Evolutionary conservation across 2,113 vertebrate species (phyloP).

Genomic region (Oreochromis tanganicae): DNA sequence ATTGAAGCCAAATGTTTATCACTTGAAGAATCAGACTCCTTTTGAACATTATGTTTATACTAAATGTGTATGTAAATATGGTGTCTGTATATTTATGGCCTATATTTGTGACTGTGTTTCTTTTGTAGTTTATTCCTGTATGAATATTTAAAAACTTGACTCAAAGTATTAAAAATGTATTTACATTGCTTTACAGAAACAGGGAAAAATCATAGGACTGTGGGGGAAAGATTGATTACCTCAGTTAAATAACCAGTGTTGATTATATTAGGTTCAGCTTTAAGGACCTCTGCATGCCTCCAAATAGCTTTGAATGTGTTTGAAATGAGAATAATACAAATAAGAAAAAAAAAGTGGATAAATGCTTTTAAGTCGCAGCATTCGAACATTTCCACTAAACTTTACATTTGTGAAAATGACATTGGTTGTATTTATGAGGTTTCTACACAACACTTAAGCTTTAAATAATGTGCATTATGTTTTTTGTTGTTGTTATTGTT

Average conservation of each 20-base stretch:
- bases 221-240: background rate
- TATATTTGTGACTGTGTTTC: background rate
- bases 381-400: background rate
- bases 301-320: background rate
- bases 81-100: background rate
- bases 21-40: background rate
- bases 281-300: background rate
- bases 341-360: background rate
- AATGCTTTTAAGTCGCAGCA: rapidly evolving
- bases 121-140: background rate
- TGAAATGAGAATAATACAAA: background rate
- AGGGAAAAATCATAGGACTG: background rate
- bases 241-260: background rate
- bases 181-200: background rate
- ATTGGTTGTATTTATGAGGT: background rate
- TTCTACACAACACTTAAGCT: background rate
- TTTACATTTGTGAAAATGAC: background rate
- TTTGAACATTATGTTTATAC: rapidly evolving
- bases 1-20: background rate
- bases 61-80: rapidly evolving
- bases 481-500: background rate
- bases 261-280: background rate
- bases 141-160: background rate
- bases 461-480: background rate
- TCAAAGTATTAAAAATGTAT: background rate